These are phyloP conservation scores for Caenorhabditis sp. DNA, from an alignment of 2,888 invertebrate species.

Conservation along the genomic window DNA sequence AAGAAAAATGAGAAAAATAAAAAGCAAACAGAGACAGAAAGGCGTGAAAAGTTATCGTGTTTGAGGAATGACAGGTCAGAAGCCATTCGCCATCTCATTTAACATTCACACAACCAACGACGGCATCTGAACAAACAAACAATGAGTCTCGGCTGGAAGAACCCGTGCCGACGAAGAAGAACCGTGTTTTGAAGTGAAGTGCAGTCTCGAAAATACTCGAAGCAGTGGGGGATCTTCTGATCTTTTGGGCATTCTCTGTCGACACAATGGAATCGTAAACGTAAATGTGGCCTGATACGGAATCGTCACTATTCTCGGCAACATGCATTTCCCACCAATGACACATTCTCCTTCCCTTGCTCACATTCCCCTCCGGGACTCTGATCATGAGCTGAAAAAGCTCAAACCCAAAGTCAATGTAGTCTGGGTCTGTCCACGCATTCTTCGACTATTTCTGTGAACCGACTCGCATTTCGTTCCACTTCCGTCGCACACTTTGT, in stretches of 20 bases:
- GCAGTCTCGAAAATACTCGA: too few relatives aligned
- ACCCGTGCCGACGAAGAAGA: too few relatives aligned
- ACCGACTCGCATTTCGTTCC: not conserved
- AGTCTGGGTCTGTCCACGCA: not conserved
- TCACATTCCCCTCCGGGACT: not conserved
- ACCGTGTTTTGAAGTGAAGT: too few relatives aligned
- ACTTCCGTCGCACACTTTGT: constrained; percentile 1
- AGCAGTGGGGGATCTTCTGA: too few relatives aligned
- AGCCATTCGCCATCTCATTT: constrained; percentile 40
- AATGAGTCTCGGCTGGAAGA: too few relatives aligned
- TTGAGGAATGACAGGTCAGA: constrained; percentile 51
- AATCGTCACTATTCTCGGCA: too few relatives aligned
- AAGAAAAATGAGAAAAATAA: constrained; percentile 13
- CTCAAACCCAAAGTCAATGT: not conserved
- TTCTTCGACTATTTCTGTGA: constrained; percentile 5
- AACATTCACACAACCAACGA: constrained; percentile 28
- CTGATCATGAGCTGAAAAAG: not conserved
- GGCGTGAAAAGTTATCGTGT: constrained; percentile 49
- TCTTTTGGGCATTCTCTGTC: not conserved
- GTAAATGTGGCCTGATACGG: not conserved
- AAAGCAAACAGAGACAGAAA: constrained; percentile 35
- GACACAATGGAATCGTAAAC: not conserved
- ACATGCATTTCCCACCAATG: too few relatives aligned
- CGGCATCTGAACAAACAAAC: constrained; percentile 33
- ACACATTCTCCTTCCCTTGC: not conserved